Evolutionary conservation across 1,140 invertebrate genomes (phyloP), one percentile per base, ranked within the genome.

Genomic region (Anthonomus grandis): DNA sequence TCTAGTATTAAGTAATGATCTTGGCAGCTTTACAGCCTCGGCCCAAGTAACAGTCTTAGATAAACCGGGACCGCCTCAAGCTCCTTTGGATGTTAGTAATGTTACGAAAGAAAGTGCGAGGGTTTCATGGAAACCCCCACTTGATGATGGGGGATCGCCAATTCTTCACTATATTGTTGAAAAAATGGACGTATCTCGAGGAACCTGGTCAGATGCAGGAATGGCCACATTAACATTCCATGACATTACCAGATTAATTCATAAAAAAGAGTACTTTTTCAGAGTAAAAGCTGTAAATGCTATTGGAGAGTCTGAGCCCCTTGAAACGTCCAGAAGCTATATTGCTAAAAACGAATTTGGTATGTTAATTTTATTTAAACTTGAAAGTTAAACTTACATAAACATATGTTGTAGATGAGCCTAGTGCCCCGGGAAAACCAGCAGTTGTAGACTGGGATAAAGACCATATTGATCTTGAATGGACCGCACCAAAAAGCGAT

Each of bases 121-220:
- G 36, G 72, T 97, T 21, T 77, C 85, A 24, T 94, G 93, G 93
- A 85, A 84, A 67, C 72, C 85, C 59, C 90, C 95, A 21, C 77
- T 85, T 38, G 91, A 95, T 68, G 91, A 95, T 73, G 94, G 95
- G 59, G 95, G 93, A 25, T 90, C 88, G 48, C 92, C 93, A 10
- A 95, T 97, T 67, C 76, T 93, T n/a, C 93, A 97, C 72, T 99
- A 98, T 68, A 79, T 97, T 23, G 84, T 98, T 52, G 95, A 99
- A 72, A 98, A 98, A 76, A 97, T 97, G 91, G 96, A 98, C 68
- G 80, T 94, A 1, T 87, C 91, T 1, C 81, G 94, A 59, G 95
- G 94, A 47, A 94, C 92, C 2, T 98, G 96, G 97, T 87, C 90
- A 13, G 92, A 95, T 73, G 93, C 91, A 64, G 91, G 91, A 27